Evolutionary conservation across 1,140 invertebrate genomes (phyloP).

Genomic region (Bombus difficillimus): DNA sequence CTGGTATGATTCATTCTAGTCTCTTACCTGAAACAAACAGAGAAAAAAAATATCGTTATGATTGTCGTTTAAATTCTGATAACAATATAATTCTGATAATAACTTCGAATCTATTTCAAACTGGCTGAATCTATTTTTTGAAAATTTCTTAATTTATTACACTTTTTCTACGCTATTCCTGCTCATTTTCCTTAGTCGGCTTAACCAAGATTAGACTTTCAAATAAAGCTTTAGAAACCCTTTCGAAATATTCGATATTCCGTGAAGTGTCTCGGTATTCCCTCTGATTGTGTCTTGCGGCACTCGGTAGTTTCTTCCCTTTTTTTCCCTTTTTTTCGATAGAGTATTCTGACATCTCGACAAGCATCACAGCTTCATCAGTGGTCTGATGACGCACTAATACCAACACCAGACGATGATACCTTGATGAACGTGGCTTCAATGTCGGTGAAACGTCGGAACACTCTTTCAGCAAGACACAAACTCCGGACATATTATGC

Average conservation of each 20-base stretch:
- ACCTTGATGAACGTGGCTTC: not conserved
- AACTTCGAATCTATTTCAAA: not conserved
- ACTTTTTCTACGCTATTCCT: not conserved
- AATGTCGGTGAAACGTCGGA: not conserved
- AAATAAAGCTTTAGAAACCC: not conserved
- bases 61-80: not conserved
- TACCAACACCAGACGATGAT: not conserved
- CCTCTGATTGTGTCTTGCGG: not conserved
- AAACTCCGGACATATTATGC: not conserved
- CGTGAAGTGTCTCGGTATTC: not conserved
- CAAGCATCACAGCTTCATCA: not conserved
- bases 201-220: too few relatives aligned
- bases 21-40: constrained; percentile 59
- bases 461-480: not conserved
- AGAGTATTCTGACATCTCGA: not conserved
- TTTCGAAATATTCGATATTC: not conserved
- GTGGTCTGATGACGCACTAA: not conserved
- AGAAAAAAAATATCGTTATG: not conserved
- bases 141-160: not conserved
- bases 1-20: too few relatives aligned
- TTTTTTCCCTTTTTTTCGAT: not conserved
- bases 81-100: not conserved
- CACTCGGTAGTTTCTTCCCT: not conserved
- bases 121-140: not conserved
- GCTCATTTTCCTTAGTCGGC: too few relatives aligned